Base-by-base conservation (phyloP, 2,888 invertebrate genomes). In the Elysia crispata region DNA sequence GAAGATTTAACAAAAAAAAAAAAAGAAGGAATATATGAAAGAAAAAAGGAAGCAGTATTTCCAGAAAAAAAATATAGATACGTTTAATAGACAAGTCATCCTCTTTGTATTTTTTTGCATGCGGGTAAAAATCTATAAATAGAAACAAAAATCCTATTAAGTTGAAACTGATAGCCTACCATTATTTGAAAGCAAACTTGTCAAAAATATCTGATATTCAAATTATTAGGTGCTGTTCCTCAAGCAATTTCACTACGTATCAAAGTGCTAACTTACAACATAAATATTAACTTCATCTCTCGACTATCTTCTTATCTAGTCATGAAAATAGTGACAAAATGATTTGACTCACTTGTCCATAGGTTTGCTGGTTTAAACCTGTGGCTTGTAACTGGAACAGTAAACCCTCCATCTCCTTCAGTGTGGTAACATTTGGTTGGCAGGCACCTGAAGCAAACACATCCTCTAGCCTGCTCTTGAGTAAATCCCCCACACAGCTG, bases 351-450 rank as follows among this genome's bases (percentile, higher is more conserved):
- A 86, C 86, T 82, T 85, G 86, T 30, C 82, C 78, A 62, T 81
- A 83, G 6, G 77, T 23, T 30, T 79, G 81, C 64, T 82, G 82
- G 57, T 76, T 72, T 23, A 33, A 57, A 15, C 76, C 78, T 1
- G 82, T 82, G n/a, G 77, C 31, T 25, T 84, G 77, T n/a, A 84
- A 60, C 1, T 78, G 78, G 18, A 82, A 49, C 49, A 86, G 77
- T 73, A 84, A 41, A 13, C 77, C 76, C 70, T 85, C 86, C 81
- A 86, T 83, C 30, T 86, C 86, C 62, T 81, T 82, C 31, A 86
- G 67, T 74, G 84, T 81, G 1, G 82, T 83, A 57, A 76, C 33
- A 30, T 75, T 79, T 60, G 82, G 76, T 28, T 80, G 62, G 0
- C 82, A 84, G 66, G 81, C 80, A 62, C 82, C 82, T 66, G 81